Percentiles rank a stretch among this genome's conserved stretches.
phyloP scores from a whole-genome alignment of 2,888 invertebrate genomes.

The Pterostichus niger region DNA sequence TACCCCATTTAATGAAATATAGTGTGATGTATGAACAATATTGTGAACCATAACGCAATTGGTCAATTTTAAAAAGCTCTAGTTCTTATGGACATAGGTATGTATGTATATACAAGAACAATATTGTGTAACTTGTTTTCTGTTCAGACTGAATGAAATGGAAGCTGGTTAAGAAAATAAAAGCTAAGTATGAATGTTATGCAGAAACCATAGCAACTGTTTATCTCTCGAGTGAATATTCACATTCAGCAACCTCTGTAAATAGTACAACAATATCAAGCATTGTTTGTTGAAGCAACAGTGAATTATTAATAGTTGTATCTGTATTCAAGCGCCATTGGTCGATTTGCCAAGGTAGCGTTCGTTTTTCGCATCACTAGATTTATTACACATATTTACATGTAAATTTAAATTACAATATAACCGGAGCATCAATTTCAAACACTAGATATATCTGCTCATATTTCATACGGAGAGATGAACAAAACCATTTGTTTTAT shows the following conservation, averaged over 20 bases:
- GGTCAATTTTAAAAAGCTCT: too few species aligned
- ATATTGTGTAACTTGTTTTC: too few species aligned
- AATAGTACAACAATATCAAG: conserved; percentile 25
- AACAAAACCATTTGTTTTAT: neutral
- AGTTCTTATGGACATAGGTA: too few species aligned
- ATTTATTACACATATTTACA: conserved; percentile 50
- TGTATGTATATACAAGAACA: too few species aligned
- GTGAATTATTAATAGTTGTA: conserved; percentile 36
- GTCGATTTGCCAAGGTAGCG: conserved; percentile 22
- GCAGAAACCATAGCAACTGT: too few species aligned
- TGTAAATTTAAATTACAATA: conserved; percentile 53
- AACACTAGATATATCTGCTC: conserved; percentile 32
- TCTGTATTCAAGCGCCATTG: conserved; percentile 18
- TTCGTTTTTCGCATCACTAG: conserved; percentile 41
- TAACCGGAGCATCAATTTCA: conserved; percentile 37
- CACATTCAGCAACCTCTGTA: conserved; percentile 2
- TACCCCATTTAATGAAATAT: too few species aligned
- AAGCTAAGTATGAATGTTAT: too few species aligned
- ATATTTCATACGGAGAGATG: neutral
- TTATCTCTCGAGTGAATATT: too few species aligned
- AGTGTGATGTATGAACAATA: too few species aligned
- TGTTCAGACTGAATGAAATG: too few species aligned
- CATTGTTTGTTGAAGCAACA: conserved; percentile 49
- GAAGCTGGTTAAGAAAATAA: too few species aligned
- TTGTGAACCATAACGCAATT: too few species aligned